Base-by-base conservation (phyloP, 2,113 vertebrate genomes). In the Arvicanthis niloticus region DNA sequence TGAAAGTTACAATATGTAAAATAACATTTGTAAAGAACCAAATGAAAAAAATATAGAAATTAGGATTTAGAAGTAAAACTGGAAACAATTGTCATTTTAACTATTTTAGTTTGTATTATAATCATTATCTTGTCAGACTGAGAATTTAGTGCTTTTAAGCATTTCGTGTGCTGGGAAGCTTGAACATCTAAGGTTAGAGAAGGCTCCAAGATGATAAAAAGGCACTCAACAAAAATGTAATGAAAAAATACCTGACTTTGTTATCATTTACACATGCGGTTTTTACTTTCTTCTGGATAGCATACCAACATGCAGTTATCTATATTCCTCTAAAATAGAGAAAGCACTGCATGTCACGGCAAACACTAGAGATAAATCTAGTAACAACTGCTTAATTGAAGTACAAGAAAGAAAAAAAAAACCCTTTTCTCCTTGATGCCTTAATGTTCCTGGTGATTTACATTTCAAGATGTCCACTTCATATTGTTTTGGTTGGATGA, bases 401-500 rank as follows among this genome's bases (percentile, higher is more conserved):
- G 91, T 75, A 48, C 15, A 72, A 72, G 16, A 40, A 40, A 73
- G 8, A 73, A 73, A 56, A 56, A 81, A 84, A 67, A 53, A 22
- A 45, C 31, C 91, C 67, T 97, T 89, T 96, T 96, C 91, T 96
- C 91, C 62, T 85, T 91, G 92, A 95, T 86, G 62, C 60, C 96
- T 91, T 73, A 86, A 81, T 94, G 96, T 91, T 97, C 75, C 91
- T 89, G 90, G 97, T 94, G 97, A 97, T 98, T 97, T 94, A 91
- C 91, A 97, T 97, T 92, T 98, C 62, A 73, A 96, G 97, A 87
- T 97, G 98, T 96, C 97, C 96, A 97, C 98, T 98, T 97, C 87
- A 77, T 97, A 95, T 67, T 98, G 98, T 97, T 98, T 97, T 95
- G 98, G 87, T 98, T 98, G 97, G 98, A 96, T 86, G 86, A 91